A percentile compares a stretch with the other conserved stretches of the same genome.
These are phyloP conservation scores for Pteria penguin DNA, from an alignment of 2,888 invertebrate genomes.

Conservation along the genomic window DNA sequence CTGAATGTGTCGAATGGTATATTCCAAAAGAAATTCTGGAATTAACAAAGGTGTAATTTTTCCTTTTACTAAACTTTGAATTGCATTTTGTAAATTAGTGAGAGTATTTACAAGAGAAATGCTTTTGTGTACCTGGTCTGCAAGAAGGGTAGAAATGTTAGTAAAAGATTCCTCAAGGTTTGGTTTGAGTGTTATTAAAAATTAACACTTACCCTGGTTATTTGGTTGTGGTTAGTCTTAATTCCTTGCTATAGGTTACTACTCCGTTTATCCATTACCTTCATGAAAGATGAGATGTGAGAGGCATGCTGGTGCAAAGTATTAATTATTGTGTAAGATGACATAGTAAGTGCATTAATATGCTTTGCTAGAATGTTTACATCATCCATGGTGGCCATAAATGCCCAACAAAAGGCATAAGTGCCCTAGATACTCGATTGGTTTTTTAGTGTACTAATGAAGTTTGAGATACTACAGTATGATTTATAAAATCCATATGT, in stretches of 20 bases:
- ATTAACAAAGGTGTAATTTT: slow-evolving; percentile 18
- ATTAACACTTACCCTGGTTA: slow-evolving; percentile 2
- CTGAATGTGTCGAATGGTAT: no score
- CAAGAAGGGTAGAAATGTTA: background rate
- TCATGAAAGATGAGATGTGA: slow-evolving; percentile 37
- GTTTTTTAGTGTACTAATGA: no score
- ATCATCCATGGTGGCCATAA: slow-evolving; percentile 12
- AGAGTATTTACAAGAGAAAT: background rate
- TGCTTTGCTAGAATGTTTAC: background rate
- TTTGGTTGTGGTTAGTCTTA: slow-evolving; percentile 32
- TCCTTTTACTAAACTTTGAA: slow-evolving; percentile 2
- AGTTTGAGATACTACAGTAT: no score
- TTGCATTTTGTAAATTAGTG: background rate
- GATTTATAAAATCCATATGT: no score
- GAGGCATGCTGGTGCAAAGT: slow-evolving; percentile 33
- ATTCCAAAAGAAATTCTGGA: no score
- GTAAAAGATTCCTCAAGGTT: background rate
- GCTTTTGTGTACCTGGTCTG: background rate
- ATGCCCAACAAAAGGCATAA: no score
- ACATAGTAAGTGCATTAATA: background rate
- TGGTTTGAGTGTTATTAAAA: background rate
- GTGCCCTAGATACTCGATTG: no score
- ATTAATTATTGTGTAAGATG: background rate
- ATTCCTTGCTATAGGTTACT: slow-evolving; percentile 37
- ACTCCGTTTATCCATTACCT: background rate